A percentile compares a stretch with the other conserved stretches of the same genome.
Conservation (phyloP, 2,113 vertebrate genomes). For the Mormyrus iriodes region DNA sequence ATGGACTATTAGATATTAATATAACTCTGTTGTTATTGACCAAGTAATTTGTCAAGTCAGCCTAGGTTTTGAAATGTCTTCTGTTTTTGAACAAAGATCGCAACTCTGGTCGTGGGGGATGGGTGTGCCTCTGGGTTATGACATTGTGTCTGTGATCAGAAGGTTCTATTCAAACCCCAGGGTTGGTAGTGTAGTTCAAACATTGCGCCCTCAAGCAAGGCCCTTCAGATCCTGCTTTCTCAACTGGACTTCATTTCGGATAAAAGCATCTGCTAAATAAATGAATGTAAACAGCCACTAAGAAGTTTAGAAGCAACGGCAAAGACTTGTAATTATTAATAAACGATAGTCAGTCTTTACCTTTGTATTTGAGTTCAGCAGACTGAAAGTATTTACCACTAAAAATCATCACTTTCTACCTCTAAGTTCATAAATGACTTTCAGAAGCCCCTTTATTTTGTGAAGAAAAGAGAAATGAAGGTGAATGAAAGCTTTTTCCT, state of each 20-base stretch:
- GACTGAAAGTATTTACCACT: not conserved
- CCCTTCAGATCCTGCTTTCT: not conserved
- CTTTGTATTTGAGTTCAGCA: conserved; percentile 2
- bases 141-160: not conserved
- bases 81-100: not conserved
- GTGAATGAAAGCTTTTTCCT: not conserved
- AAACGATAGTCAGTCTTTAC: not conserved
- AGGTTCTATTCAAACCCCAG: not conserved
- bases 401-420: not conserved
- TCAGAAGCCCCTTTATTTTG: not conserved
- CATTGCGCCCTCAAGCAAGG: not conserved
- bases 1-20: not conserved
- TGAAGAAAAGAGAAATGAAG: not conserved
- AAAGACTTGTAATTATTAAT: not conserved
- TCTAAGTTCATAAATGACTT: not conserved
- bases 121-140: not conserved
- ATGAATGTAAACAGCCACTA: not conserved
- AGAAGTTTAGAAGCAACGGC: not conserved
- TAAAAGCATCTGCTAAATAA: not conserved
- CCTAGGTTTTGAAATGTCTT: not conserved
- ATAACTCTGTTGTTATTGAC: not conserved
- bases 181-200: not conserved
- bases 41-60: not conserved
- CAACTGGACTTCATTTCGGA: not conserved
- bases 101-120: not conserved